phyloP scores from a whole-genome alignment of 1,140 invertebrate genomes.

The Drosophila rufa region DNA sequence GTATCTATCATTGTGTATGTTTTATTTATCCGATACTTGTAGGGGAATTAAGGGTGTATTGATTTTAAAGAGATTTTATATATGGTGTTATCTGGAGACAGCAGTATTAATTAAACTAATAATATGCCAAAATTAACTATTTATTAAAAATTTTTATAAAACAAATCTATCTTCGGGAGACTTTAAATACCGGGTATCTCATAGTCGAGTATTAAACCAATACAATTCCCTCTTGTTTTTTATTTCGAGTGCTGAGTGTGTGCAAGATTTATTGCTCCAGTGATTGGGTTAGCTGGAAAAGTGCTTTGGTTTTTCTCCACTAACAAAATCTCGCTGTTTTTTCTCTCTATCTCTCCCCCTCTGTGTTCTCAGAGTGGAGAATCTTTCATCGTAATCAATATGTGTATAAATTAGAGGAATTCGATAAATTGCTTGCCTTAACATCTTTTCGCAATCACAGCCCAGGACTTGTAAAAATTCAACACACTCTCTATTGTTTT shows the following conservation, averaged over 20 bases:
- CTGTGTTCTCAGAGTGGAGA: conserved; percentile 22
- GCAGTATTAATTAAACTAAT: too few species aligned
- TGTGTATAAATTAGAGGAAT: conserved; percentile 58
- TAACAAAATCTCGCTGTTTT: conserved; percentile 25
- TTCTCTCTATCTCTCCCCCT: not conserved
- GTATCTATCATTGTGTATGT: conserved; percentile 11
- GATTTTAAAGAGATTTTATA: too few species aligned
- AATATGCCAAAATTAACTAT: too few species aligned
- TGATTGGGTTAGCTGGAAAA: conserved; percentile 58
- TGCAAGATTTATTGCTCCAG: conserved; percentile 56
- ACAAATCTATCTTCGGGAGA: not conserved
- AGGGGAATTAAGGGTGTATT: not conserved
- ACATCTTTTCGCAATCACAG: conserved; percentile 38
- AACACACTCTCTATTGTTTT: conserved; percentile 11
- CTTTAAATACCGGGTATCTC: not conserved
- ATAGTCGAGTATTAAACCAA: not conserved
- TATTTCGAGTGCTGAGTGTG: conserved; percentile 48
- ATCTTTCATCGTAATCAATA: conserved; percentile 59
- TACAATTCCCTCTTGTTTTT: conserved; percentile 3
- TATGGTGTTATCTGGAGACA: too few species aligned
- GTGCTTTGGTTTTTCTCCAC: conserved; percentile 41
- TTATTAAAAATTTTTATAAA: too few species aligned
- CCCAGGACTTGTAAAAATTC: conserved; percentile 16
- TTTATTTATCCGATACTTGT: not conserved
- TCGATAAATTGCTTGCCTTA: conserved; percentile 37